These are phyloP conservation scores for Aythya baeri DNA, from an alignment of 2,113 vertebrate species.

Conservation along the genomic window DNA sequence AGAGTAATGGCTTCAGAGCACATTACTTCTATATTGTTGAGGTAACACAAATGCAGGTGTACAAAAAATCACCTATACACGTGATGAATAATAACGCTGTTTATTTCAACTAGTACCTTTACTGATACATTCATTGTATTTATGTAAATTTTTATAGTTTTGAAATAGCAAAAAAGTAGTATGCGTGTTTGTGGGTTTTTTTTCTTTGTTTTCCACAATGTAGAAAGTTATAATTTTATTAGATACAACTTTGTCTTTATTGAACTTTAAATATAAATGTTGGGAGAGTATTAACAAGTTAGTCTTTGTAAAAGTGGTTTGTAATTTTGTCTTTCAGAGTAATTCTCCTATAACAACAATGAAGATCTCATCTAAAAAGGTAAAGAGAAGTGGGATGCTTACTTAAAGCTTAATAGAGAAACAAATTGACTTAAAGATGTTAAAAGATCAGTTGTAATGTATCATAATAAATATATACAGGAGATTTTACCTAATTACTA, in stretches of 20 bases:
- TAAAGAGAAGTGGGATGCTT: constrained; percentile 68
- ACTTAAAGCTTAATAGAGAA: background rate
- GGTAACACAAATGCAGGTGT: background rate
- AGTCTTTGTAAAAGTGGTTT: background rate
- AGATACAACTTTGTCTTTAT: background rate
- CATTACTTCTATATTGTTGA: background rate
- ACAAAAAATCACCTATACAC: background rate
- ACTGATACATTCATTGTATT: background rate
- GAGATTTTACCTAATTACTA: background rate
- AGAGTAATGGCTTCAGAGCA: constrained; percentile 5
- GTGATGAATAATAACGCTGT: background rate
- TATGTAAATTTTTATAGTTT: constrained; percentile 16
- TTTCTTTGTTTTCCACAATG: background rate
- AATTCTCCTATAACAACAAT: constrained; percentile 90
- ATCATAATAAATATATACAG: background rate
- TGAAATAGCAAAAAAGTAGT: constrained; percentile 4
- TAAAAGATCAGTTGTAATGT: background rate
- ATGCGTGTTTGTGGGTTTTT: background rate
- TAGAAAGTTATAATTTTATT: background rate
- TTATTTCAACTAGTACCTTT: background rate
- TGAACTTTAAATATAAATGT: background rate
- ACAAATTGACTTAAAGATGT: background rate
- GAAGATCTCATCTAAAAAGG: constrained; percentile 98
- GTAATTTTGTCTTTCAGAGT: constrained; percentile 81
- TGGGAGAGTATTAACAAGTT: background rate